Evolutionary conservation across 2,888 invertebrate species (phyloP).

Genomic region (Galerucella pusilla): DNA sequence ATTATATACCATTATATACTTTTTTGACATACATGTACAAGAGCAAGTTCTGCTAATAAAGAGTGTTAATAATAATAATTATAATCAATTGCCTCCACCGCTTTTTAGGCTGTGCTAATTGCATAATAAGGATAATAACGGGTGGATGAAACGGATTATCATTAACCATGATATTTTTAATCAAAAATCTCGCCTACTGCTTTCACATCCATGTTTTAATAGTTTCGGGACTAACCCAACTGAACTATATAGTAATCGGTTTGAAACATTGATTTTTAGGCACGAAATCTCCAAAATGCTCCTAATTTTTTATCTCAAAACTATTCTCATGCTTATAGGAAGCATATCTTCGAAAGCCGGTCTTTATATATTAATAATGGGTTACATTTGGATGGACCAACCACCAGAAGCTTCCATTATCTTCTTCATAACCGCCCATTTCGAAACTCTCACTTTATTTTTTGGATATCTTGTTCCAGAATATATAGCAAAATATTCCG

Average conservation of each 20-base stretch:
- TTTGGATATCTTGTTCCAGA: conserved; percentile 91
- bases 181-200: too few relatives aligned
- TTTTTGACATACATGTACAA: too few relatives aligned
- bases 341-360: conserved; percentile 51
- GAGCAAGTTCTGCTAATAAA: too few relatives aligned
- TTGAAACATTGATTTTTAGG: conserved; percentile 61
- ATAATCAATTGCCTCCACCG: too few relatives aligned
- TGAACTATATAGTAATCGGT: background rate
- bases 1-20: too few relatives aligned
- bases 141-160: too few relatives aligned
- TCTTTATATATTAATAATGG: conserved; percentile 52
- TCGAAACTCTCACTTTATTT: conserved; percentile 69
- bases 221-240: too few relatives aligned
- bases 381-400: conserved; percentile 50
- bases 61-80: too few relatives aligned
- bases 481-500: conserved; percentile 82
- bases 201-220: too few relatives aligned
- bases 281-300: conserved; percentile 73
- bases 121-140: too few relatives aligned
- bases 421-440: conserved; percentile 47
- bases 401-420: conserved; percentile 49
- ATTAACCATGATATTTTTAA: too few relatives aligned
- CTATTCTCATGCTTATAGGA: conserved; percentile 55
- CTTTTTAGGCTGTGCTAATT: too few relatives aligned
- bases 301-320: conserved; percentile 59